Evolutionary conservation across 2,113 vertebrate species (phyloP).

Genomic region (Lamprologus tigripictilis): DNA sequence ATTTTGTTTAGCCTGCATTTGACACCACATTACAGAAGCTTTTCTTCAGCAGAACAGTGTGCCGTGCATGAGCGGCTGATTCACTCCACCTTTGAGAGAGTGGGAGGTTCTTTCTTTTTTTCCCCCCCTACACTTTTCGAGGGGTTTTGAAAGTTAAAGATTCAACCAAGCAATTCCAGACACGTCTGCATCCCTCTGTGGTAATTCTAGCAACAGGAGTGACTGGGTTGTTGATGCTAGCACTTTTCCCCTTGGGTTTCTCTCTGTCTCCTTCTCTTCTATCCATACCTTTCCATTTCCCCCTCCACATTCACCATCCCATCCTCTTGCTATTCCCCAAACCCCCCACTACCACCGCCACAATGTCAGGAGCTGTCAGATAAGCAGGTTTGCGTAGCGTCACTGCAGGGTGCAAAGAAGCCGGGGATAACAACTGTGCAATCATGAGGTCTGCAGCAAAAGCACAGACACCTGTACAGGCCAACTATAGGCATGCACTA

Average conservation of each 20-base stretch:
- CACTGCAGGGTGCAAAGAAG: conserved; percentile 51
- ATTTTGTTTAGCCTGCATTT: neutral
- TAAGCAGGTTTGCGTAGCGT: conserved; percentile 63
- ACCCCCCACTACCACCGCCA: conserved; percentile 17
- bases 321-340: conserved; percentile 8
- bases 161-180: conserved; percentile 52
- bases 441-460: conserved; percentile 52
- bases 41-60: neutral
- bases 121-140: neutral
- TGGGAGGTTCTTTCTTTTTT: conserved; percentile 20
- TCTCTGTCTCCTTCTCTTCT: conserved; percentile 51
- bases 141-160: conserved; percentile 60
- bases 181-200: conserved; percentile 58
- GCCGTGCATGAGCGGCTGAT: neutral
- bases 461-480: conserved; percentile 22
- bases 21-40: conserved; percentile 5
- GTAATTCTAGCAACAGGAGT: conserved; percentile 63
- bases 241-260: conserved; percentile 56
- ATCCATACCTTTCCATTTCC: conserved; percentile 26
- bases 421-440: conserved; percentile 57
- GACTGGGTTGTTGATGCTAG: conserved; percentile 72
- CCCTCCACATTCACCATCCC: neutral
- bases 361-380: conserved; percentile 69
- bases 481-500: conserved; percentile 9
- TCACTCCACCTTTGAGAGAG: conserved; percentile 30